Base-by-base conservation (phyloP, 1,140 invertebrate species). In the Dinoponera quadriceps region DNA sequence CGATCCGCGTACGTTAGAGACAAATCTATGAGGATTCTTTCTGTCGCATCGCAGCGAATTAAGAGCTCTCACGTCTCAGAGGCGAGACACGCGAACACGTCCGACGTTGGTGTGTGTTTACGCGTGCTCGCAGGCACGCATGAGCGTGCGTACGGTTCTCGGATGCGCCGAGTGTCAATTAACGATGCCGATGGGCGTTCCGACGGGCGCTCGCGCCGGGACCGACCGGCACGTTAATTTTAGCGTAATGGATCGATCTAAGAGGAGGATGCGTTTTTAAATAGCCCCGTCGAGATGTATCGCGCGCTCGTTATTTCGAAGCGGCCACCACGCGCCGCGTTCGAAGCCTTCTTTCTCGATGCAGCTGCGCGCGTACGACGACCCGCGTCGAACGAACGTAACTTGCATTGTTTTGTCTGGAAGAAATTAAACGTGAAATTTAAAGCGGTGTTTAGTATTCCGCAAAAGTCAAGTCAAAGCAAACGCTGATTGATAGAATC, bases 221-320 rank as follows among this genome's bases (percentile, higher is more conserved):
- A 27, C 44, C 25, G n/a, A 14, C 51, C 75, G 22, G 33, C 65
- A 80, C 75, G 75, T 80, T 80, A 80, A 80, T 80, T 80, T 80
- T 80, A 80, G 65, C 65, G 75, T 80, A 80, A 80, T 80, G 75
- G 75, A 71, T 59, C 51, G 51, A 80, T 57, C 51, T 80, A 57
- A 80, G 75, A 78, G 75, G 51, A 69, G 66, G 33, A 69, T 80
- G 25, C 51, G 65, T 80, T 80, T 80, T 80, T 80, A 80, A 80
- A 80, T 80, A 80, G 75, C 38, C 63, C 11, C 65, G 13, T 33
- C 51, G 33, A 69, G 66, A 80, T 71, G 65, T 80, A 80, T 80
- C 75, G 33, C 25, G 65, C 25, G 65, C 51, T 78, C 16, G 63
- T 77, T 44, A 78, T 71, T 80, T 44, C 75, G 75, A 13, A 80